Percentiles rank a stretch among this genome's conserved stretches.
phyloP scores from a whole-genome alignment of 1,140 invertebrate genomes.

The Drosophila ficusphila region DNA sequence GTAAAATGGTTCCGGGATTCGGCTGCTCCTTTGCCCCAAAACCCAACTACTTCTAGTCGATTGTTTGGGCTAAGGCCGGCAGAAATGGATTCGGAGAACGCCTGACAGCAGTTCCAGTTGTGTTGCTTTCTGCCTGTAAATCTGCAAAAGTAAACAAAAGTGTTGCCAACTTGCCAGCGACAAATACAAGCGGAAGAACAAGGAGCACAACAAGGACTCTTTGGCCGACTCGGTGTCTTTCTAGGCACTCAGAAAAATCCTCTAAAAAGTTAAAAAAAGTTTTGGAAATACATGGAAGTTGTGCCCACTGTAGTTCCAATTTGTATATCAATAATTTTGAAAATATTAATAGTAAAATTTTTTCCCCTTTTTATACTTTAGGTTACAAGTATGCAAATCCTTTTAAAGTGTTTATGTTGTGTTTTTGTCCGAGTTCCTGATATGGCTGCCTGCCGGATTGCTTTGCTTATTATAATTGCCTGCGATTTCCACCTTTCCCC shows the following conservation, averaged over 20 bases:
- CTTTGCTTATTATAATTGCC: slow-evolving; percentile 75
- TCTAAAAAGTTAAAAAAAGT: neutral
- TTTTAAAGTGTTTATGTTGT: slow-evolving; percentile 12
- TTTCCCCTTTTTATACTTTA: neutral
- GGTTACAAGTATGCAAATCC: neutral
- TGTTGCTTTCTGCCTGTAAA: slow-evolving; percentile 47
- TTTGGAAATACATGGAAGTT: too few relatives aligned
- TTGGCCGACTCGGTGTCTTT: slow-evolving; percentile 14
- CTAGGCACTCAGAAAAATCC: neutral
- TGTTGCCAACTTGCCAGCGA: slow-evolving; percentile 74
- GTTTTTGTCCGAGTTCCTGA: slow-evolving; percentile 44
- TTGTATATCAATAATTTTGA: too few relatives aligned
- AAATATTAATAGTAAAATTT: neutral
- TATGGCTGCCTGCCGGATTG: slow-evolving; percentile 48
- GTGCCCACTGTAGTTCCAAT: too few relatives aligned
- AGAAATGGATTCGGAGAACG: slow-evolving; percentile 31
- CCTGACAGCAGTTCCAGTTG: slow-evolving; percentile 9
- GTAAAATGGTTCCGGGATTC: slow-evolving; percentile 2
- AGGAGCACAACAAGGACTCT: slow-evolving; percentile 29
- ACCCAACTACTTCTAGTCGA: slow-evolving; percentile 1
- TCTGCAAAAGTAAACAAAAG: slow-evolving; percentile 80
- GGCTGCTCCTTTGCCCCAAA: slow-evolving; percentile 11
- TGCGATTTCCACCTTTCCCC: slow-evolving; percentile 54
- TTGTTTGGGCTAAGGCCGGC: neutral
- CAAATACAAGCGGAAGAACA: slow-evolving; percentile 59